Percentiles rank a stretch among this genome's conserved stretches.
Conservation (phyloP, 2,888 invertebrate genomes). For the Perdita meconis region DNA sequence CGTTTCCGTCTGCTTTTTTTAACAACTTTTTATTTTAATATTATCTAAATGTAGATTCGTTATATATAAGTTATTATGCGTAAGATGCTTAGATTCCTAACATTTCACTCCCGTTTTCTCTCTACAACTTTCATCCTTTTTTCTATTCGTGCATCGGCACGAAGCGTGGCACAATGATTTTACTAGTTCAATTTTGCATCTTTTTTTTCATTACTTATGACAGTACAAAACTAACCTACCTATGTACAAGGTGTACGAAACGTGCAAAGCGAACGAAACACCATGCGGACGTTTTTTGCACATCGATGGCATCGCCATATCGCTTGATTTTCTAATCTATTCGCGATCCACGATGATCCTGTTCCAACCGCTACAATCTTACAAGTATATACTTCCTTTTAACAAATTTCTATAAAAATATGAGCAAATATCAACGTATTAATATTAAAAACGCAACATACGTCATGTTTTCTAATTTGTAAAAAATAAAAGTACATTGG, state of each 20-base stretch:
- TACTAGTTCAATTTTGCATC: constrained; percentile 22
- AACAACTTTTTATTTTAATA: constrained; percentile 48
- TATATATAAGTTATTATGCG: constrained; percentile 65
- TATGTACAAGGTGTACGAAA: constrained; percentile 80
- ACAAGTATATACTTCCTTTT: neutral
- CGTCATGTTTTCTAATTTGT: constrained; percentile 20
- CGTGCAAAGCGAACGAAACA: constrained; percentile 64
- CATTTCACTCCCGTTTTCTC: constrained; percentile 11
- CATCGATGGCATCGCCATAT: constrained; percentile 30
- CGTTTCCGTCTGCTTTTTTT: constrained; percentile 35
- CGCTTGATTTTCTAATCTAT: constrained; percentile 10
- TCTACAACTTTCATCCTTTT: constrained; percentile 13
- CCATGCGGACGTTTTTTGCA: constrained; percentile 39
- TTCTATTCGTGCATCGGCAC: neutral
- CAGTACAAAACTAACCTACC: constrained; percentile 82
- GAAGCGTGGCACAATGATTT: constrained; percentile 37
- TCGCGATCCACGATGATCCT: constrained; percentile 1
- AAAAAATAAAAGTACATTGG: constrained; percentile 12
- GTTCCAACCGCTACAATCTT: neutral
- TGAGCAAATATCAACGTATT: constrained; percentile 29
- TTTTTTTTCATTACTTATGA: constrained; percentile 53
- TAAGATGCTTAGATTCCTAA: constrained; percentile 30
- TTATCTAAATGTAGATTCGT: constrained; percentile 54
- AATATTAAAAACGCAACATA: constrained; percentile 19
- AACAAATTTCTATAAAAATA: constrained; percentile 15